Percentiles rank a stretch among this genome's conserved stretches.
These are phyloP conservation scores for Eleutherodactylus coqui DNA, from an alignment of 2,797 vertebrate species.

Conservation along the genomic window DNA sequence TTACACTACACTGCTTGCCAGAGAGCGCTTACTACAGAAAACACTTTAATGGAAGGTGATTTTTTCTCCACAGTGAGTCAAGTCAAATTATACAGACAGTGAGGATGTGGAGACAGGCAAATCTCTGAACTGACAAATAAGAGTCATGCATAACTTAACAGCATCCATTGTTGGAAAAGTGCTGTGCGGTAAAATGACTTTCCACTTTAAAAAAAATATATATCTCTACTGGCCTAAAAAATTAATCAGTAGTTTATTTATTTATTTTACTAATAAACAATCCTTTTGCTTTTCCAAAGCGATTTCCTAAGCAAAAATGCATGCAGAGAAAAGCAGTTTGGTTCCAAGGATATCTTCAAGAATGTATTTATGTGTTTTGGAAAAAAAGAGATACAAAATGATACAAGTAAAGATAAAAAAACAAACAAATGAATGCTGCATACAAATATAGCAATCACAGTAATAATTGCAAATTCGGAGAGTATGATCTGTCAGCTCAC, in stretches of 20 bases:
- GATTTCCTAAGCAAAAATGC: slow-evolving; percentile 4
- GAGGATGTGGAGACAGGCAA: slow-evolving; percentile 71
- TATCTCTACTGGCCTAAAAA: slow-evolving; percentile 73
- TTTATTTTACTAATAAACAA: slow-evolving; percentile 55
- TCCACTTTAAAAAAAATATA: slow-evolving; percentile 68
- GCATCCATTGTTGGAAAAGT: slow-evolving; percentile 71
- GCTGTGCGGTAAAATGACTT: slow-evolving; percentile 65
- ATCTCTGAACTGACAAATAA: slow-evolving; percentile 75
- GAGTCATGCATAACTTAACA: slow-evolving; percentile 68
- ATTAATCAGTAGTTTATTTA: slow-evolving; percentile 71
- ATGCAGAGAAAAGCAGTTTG: background rate
- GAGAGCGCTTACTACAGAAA: slow-evolving; percentile 84
- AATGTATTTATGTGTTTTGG: background rate
- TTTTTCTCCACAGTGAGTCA: slow-evolving; percentile 78
- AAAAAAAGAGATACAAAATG: background rate
- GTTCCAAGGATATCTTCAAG: background rate
- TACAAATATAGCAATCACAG: background rate
- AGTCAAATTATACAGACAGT: slow-evolving; percentile 79
- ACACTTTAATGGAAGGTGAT: slow-evolving; percentile 84
- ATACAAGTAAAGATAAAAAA: background rate
- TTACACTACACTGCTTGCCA: slow-evolving; percentile 81
- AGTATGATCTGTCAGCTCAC: background rate
- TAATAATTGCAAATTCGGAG: background rate
- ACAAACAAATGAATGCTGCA: background rate
- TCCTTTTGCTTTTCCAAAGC: slow-evolving; percentile 6